Evolutionary conservation across 2,797 vertebrate species (phyloP).

Genomic region (Enteromius thamalakanensis): DNA sequence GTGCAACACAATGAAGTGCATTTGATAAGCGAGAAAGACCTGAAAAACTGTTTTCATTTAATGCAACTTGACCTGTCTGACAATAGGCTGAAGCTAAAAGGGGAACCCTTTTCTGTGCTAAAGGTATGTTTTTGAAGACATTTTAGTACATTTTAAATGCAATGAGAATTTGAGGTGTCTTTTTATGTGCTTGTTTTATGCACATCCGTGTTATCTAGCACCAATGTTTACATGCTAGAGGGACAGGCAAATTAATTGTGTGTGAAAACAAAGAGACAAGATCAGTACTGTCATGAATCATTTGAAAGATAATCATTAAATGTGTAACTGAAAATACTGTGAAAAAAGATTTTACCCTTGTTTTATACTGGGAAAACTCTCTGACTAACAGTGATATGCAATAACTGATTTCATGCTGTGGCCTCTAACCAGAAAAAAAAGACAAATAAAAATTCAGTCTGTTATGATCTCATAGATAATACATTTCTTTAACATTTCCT

Average conservation of each 20-base stretch:
- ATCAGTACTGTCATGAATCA: background rate
- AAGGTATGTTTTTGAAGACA: constrained; percentile 33
- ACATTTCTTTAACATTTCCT: constrained; percentile 31
- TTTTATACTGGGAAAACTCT: background rate
- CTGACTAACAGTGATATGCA: background rate
- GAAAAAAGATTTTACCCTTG: background rate
- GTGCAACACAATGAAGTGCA: constrained; percentile 84
- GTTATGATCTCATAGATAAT: background rate
- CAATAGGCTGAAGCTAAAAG: constrained; percentile 83
- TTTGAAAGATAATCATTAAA: background rate
- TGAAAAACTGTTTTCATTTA: constrained; percentile 79
- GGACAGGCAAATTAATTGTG: background rate
- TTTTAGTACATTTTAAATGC: background rate
- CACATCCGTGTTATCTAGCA: background rate
- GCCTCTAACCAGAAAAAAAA: background rate
- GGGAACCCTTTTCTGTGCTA: constrained; percentile 53
- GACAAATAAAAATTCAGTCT: background rate
- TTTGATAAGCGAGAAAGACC: constrained; percentile 73
- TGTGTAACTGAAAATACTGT: background rate
- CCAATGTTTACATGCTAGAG: constrained; percentile 1
- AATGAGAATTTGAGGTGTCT: constrained; percentile 16
- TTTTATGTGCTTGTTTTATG: background rate
- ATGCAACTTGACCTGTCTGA: constrained; percentile 77
- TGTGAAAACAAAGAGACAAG: background rate
- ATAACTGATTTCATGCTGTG: background rate